Evolutionary conservation across 23 tunicate genomes (phyloP), one percentile per base, ranked within the genome.

Genomic region (Trididemnum nubilum): DNA sequence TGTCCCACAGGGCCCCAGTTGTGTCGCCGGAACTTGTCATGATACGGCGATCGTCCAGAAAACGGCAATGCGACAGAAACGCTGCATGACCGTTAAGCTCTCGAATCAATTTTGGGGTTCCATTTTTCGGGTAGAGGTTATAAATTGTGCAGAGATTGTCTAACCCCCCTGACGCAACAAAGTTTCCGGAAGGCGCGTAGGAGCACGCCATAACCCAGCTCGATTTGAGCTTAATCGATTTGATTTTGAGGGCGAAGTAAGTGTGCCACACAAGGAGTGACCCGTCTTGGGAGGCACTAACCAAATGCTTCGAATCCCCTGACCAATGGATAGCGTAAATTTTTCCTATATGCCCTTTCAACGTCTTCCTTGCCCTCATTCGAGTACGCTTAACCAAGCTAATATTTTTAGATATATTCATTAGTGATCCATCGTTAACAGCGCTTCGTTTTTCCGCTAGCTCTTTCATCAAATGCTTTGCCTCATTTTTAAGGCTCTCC

Each of bases 131-230:
- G 35, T 82, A 67, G 32, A 87, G 76, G 26, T 44, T 71, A 40
- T 87, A 73, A 30, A 87, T 73, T 59, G 86, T 72, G 77, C 92
- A 87, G 31, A 87, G 82, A 36, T 87, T 87, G 58, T 87, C 92
- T 30, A 87, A 88, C 35, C 92, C 92, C 25, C 92, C 92, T 1
- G 89, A 87, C 1, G 92, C 92, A 4, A 87, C 87, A 32, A 87
- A 87, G 60, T 64, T 87, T 31, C 86, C 92, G n/a, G 86, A 82
- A 34, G 92, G 92, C 21, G 92, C 87, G 51, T 69, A 87, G 39
- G 92, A 87, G 52, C 92, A 87, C 2, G 92, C 82, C 92, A 87
- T 87, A 7, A 87, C 92, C 92, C 92, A 87, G 60, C 86, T 81
- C 35, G 92, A 87, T 21, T 88, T 79, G 30, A 87, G 44, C 35